Conservation (phyloP, 2,888 invertebrate species). For the Malthinus seriepunctatus region DNA sequence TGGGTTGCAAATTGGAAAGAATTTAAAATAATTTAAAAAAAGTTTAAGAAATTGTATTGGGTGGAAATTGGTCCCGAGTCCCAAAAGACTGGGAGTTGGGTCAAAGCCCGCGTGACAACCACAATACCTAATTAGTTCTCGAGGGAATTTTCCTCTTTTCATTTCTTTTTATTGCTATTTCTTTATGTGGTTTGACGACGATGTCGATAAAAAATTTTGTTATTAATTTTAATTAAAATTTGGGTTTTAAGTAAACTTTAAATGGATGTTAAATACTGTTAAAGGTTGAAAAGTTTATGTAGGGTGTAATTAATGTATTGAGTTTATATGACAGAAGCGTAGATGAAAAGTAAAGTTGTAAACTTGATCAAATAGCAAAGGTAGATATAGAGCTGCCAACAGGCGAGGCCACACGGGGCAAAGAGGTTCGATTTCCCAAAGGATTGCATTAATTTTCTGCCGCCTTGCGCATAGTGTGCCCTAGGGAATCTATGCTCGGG, state of each 20-base stretch:
- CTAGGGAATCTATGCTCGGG: constrained; percentile 57
- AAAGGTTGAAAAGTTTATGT: not conserved
- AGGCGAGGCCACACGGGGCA: constrained; percentile 51
- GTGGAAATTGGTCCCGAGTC: constrained; percentile 29
- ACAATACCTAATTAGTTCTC: constrained; percentile 41
- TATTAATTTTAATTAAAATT: not conserved
- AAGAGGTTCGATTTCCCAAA: constrained; percentile 67
- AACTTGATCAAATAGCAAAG: constrained; percentile 44
- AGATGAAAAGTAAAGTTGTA: constrained; percentile 32
- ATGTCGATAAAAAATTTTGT: constrained; percentile 18
- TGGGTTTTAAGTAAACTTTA: not conserved
- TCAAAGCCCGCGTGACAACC: constrained; percentile 40
- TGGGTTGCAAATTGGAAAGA: no score
- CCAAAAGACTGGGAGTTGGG: constrained; percentile 32
- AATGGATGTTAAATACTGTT: no score
- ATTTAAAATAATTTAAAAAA: no score
- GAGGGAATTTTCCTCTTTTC: constrained; percentile 31
- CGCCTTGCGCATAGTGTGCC: constrained; percentile 75
- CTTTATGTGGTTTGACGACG: constrained; percentile 30
- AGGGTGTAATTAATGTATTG: constrained; percentile 5
- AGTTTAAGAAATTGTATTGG: constrained; percentile 14
- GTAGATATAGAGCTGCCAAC: constrained; percentile 46
- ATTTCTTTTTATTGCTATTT: constrained; percentile 34
- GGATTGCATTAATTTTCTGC: constrained; percentile 76
- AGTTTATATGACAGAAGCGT: constrained; percentile 14